Percentiles rank a stretch among this genome's conserved stretches.
Evolutionary conservation across 2,888 invertebrate species (phyloP).

Genomic region (Epinotia bilunana): DNA sequence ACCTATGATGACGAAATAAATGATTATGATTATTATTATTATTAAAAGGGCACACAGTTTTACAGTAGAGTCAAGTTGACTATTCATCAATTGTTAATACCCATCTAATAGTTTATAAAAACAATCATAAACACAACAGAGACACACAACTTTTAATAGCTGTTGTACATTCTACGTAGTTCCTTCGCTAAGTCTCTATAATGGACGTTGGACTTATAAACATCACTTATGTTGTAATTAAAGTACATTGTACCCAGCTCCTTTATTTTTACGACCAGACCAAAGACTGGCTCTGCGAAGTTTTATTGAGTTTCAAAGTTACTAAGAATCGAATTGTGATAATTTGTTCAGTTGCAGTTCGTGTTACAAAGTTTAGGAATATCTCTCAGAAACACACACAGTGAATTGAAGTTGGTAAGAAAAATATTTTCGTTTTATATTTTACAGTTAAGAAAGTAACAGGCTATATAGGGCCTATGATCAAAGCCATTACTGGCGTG

Average conservation of each 20-base stretch:
- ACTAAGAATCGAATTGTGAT: neutral
- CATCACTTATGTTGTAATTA: constrained; percentile 40
- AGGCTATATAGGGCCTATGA: too few species aligned
- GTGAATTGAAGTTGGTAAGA: neutral
- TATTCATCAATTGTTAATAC: too few species aligned
- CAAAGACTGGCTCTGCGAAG: constrained; percentile 1
- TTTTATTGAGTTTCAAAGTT: constrained; percentile 5
- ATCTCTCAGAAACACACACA: neutral
- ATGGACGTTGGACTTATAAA: constrained; percentile 10
- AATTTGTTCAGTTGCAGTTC: neutral
- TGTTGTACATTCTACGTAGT: constrained; percentile 11
- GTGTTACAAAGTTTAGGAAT: neutral
- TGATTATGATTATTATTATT: too few species aligned
- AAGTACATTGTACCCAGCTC: constrained; percentile 24
- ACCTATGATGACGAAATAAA: too few species aligned
- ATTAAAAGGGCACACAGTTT: too few species aligned
- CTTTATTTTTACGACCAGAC: constrained; percentile 12
- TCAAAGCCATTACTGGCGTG: too few species aligned
- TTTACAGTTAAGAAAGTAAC: neutral
- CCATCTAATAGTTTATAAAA: neutral
- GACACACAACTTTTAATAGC: neutral
- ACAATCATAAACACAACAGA: neutral
- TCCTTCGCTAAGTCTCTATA: constrained; percentile 26
- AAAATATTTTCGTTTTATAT: neutral
- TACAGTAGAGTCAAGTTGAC: too few species aligned